These are phyloP conservation scores for Andrena camellia DNA, from an alignment of 2,888 invertebrate species.

Conservation along the genomic window DNA sequence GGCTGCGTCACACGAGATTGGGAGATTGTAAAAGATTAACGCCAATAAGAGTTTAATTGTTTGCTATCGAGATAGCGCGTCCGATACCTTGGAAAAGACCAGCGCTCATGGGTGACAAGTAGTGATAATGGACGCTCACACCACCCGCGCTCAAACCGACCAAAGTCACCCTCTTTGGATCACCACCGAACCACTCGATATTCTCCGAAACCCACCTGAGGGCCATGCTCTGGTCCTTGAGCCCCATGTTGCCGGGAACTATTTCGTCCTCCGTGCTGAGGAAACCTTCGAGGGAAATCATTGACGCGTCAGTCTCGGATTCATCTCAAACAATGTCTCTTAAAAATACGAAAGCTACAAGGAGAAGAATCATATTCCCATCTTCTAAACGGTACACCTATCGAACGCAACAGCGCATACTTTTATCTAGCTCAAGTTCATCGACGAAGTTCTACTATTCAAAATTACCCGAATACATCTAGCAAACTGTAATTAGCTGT, in stretches of 20 bases:
- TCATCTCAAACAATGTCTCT: no score
- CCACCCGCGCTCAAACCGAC: constrained; percentile 91
- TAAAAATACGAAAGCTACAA: no score
- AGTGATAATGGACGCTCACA: constrained; percentile 91
- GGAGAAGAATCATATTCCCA: no score
- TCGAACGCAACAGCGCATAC: no score
- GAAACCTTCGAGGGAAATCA: constrained; percentile 87
- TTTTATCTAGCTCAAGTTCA: no score
- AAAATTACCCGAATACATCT: no score
- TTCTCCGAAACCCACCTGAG: constrained; percentile 90
- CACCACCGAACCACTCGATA: constrained; percentile 90
- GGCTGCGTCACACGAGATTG: constrained; percentile 72
- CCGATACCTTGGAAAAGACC: constrained; percentile 84
- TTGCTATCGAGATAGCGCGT: background rate
- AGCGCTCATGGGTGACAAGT: constrained; percentile 86
- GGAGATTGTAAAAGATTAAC: background rate
- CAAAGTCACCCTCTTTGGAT: constrained; percentile 89
- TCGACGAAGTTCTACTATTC: no score
- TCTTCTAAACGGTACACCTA: no score
- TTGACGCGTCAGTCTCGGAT: no score
- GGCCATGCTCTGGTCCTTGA: constrained; percentile 91
- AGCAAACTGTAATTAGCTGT: constrained; percentile 90
- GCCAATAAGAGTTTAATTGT: background rate
- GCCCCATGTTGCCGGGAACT: constrained; percentile 90
- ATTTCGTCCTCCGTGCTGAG: constrained; percentile 90